Conservation (phyloP, 2,113 vertebrate species). For the Apaloderma vittatum region DNA sequence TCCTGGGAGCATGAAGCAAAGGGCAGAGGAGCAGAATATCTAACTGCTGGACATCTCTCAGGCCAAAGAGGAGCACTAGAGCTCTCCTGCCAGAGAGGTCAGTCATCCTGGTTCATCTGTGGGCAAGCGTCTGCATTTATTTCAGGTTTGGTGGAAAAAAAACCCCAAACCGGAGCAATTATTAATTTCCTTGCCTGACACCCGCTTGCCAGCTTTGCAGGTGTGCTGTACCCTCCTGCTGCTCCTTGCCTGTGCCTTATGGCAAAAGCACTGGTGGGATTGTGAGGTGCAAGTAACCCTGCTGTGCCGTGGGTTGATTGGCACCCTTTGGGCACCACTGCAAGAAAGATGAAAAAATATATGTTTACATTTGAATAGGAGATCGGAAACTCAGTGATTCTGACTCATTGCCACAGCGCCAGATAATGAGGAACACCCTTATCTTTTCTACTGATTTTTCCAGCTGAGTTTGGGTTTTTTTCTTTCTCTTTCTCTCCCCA, state of each 20-base stretch:
- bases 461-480: not conserved
- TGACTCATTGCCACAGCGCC: not conserved
- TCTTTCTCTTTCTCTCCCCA: not conserved
- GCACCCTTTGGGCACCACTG: constrained; percentile 9
- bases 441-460: not conserved
- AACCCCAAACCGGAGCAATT: not conserved
- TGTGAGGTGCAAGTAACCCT: not conserved
- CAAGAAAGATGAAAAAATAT: constrained; percentile 25
- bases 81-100: not conserved
- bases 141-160: not conserved
- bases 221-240: not conserved
- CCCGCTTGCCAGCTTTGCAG: not conserved
- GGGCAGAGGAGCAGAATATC: not conserved
- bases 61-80: not conserved
- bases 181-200: not conserved
- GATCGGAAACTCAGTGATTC: constrained; percentile 38
- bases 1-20: not conserved
- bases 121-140: not conserved
- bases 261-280: not conserved
- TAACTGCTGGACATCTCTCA: not conserved
- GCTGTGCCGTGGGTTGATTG: not conserved
- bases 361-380: constrained; percentile 56
- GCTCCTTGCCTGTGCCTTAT: not conserved
- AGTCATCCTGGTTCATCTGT: not conserved
- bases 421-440: constrained; percentile 39